Percentiles rank a stretch among this genome's conserved stretches.
phyloP scores from a whole-genome alignment of 2,888 invertebrate species.

The Campoletis raptor region DNA sequence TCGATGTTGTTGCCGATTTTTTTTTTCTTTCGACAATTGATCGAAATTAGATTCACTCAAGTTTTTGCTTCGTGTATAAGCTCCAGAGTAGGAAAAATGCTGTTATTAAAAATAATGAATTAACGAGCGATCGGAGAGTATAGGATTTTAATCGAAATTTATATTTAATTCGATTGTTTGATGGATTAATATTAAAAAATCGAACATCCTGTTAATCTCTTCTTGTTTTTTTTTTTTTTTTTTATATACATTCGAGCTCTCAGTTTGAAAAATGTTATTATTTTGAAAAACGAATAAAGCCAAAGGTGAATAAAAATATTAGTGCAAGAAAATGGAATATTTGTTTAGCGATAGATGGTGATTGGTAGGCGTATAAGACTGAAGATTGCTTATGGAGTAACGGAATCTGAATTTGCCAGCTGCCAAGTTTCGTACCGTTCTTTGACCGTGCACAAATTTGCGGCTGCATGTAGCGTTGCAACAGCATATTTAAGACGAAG shows the following conservation, averaged over 20 bases:
- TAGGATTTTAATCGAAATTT: background rate
- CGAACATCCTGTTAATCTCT: background rate
- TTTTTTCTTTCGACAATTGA: background rate
- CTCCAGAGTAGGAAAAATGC: too few species aligned
- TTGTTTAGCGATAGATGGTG: background rate
- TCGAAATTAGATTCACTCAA: background rate
- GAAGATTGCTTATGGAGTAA: conserved; percentile 39
- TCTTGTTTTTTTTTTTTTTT: background rate
- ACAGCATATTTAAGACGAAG: conserved; percentile 2
- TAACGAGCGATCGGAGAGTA: background rate
- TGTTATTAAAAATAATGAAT: background rate
- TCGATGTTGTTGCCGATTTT: background rate
- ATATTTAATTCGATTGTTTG: background rate
- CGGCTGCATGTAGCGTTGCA: conserved; percentile 26
- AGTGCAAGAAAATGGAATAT: background rate
- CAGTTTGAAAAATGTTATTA: background rate
- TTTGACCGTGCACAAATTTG: conserved; percentile 50
- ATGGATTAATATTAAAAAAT: background rate
- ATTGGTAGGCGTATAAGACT: background rate
- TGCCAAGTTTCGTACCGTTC: conserved; percentile 45
- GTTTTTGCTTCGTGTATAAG: background rate
- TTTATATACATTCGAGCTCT: background rate
- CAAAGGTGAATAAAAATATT: background rate
- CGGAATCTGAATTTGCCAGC: conserved; percentile 53
- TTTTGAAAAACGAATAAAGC: background rate